phyloP scores from a whole-genome alignment of 2,113 vertebrate genomes.

The Syrrhaptes paradoxus region DNA sequence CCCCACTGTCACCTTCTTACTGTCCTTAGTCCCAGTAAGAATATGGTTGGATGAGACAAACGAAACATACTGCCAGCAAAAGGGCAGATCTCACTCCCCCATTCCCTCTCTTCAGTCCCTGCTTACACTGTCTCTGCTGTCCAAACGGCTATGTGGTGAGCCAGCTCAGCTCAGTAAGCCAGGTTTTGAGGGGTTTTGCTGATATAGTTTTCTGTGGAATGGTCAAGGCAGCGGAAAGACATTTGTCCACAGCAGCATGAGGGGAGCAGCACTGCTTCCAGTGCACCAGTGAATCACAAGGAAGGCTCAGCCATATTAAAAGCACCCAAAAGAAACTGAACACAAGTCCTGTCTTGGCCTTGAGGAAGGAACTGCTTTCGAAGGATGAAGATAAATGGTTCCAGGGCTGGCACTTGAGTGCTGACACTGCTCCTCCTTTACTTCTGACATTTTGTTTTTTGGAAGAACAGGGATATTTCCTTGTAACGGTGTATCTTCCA shows the following conservation, averaged over 20 bases:
- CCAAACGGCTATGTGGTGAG: background rate
- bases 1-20: background rate
- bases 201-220: background rate
- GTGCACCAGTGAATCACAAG: background rate
- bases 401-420: background rate
- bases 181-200: background rate
- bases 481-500: background rate
- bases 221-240: background rate
- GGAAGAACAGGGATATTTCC: background rate
- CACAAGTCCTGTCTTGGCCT: background rate
- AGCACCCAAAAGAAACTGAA: background rate
- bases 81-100: background rate
- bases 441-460: background rate
- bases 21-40: background rate
- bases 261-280: background rate
- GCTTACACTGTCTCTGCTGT: background rate
- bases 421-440: background rate
- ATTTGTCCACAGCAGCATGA: background rate
- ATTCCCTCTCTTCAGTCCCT: background rate
- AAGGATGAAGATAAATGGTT: background rate
- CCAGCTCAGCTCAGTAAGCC: background rate
- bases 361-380: background rate
- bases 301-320: background rate
- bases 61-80: background rate
- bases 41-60: background rate